phyloP scores from a whole-genome alignment of 2,797 vertebrate species.

The Cuniculus paca region DNA sequence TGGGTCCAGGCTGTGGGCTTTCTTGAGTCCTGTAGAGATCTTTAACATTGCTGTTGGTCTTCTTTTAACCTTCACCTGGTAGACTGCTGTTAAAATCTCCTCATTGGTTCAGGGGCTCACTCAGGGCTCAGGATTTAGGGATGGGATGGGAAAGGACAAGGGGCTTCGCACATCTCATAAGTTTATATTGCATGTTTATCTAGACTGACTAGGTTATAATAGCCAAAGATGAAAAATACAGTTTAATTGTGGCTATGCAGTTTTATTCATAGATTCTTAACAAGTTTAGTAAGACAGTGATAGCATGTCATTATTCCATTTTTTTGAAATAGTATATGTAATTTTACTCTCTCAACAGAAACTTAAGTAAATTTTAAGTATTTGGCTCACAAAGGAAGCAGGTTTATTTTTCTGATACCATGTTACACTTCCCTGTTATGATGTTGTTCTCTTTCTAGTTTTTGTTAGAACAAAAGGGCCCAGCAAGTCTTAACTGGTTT shows the following conservation, averaged over 20 bases:
- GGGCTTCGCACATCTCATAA: slow-evolving; percentile 2
- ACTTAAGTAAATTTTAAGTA: slow-evolving; percentile 24
- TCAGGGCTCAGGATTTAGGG: neutral
- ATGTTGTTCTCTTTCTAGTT: slow-evolving; percentile 52
- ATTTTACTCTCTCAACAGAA: slow-evolving; percentile 25
- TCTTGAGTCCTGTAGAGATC: slow-evolving; percentile 1
- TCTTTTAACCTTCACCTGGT: slow-evolving; percentile 26
- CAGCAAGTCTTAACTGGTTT: slow-evolving; percentile 38
- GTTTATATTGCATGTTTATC: slow-evolving; percentile 54
- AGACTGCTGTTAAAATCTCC: neutral
- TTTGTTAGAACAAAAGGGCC: slow-evolving; percentile 2
- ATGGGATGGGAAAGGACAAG: neutral
- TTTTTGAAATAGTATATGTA: slow-evolving; percentile 20
- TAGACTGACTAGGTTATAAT: slow-evolving; percentile 38
- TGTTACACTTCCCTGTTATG: neutral
- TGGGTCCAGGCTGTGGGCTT: slow-evolving; percentile 30
- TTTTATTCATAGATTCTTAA: slow-evolving; percentile 12
- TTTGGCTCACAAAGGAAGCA: neutral
- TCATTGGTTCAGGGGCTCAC: slow-evolving; percentile 34
- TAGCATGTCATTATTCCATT: neutral
- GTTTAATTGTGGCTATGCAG: slow-evolving; percentile 16
- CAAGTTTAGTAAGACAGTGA: slow-evolving; percentile 11
- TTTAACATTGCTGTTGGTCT: slow-evolving; percentile 41
- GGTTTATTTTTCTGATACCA: neutral
- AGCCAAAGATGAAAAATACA: slow-evolving; percentile 30